Conservation (phyloP, 2,797 vertebrate genomes). For the Sebastes melanostomus region DNA sequence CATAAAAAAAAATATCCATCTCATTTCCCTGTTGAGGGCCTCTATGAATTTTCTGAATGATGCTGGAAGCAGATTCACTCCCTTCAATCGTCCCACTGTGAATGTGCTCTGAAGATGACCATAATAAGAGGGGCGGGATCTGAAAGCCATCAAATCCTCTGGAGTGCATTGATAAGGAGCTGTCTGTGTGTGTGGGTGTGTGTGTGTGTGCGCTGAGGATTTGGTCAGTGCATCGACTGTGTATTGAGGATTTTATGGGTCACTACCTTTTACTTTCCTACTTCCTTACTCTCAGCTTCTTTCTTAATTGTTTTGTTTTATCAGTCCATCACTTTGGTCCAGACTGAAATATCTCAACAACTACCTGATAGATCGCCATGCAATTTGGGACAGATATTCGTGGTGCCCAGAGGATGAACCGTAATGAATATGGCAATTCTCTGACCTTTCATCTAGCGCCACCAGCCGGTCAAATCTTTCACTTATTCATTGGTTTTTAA, state of each 20-base stretch:
- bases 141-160: conserved; percentile 75
- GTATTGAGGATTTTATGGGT: neutral
- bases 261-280: neutral
- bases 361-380: neutral
- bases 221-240: conserved; percentile 16
- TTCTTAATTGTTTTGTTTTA: neutral
- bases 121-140: conserved; percentile 77
- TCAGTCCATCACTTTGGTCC: neutral
- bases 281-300: neutral
- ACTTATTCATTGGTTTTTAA: neutral
- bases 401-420: neutral
- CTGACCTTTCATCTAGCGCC: neutral
- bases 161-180: conserved; percentile 81
- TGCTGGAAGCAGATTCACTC: conserved; percentile 72
- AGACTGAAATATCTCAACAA: neutral
- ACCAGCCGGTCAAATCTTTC: neutral
- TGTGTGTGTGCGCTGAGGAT: neutral
- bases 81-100: conserved; percentile 63
- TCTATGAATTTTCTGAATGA: conserved; percentile 79
- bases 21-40: conserved; percentile 75
- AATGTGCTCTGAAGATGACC: conserved; percentile 73
- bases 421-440: neutral
- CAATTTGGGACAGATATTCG: neutral
- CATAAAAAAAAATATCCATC: conserved; percentile 69
- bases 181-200: conserved; percentile 17